Evolutionary conservation across 2,113 vertebrate species (phyloP), one percentile per base, ranked within the genome.

Genomic region (Nesoenas mayeri): DNA sequence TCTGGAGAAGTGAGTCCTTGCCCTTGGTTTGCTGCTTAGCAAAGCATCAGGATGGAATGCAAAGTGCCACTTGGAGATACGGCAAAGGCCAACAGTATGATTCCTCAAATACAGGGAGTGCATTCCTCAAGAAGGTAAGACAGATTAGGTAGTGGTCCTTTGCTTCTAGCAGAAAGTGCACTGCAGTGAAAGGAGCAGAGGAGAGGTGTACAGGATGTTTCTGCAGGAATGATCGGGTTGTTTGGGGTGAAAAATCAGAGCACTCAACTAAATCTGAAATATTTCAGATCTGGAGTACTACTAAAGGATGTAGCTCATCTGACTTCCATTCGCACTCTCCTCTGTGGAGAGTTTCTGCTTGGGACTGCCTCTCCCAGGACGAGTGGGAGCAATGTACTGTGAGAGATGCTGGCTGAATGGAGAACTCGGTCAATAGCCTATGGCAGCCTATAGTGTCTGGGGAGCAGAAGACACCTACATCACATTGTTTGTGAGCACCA

Each of bases 21-120:
- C 6, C 34, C 42, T 83, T 31, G 9, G 10, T 84, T 50, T 85
- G 62, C 57, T 72, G 64, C 66, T 85, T 50, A 69, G 66, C 44
- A 64, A 81, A 87, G 72, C 48, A 64, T 81, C 73, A 75, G 50
- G 65, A 38, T 61, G 89, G 93, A 96, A 97, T 91, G 95, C 11
- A 15, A 75, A 96, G 94, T 91, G 40, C 89, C 91, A 93, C 93
- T 94, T 82, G 54, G 78, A 97, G 91, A 73, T 92, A 86, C 2
- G 54, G 84, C 69, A 91, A 74, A 89, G 34, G 29, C 65, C 64
- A 54, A 4, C 1, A 2, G 51, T 56, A 65, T 24, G 62, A 32
- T 34, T 88, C 72, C 83, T 93, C 57, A 95, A 92, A 95, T 36
- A 92, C 0, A 71, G 12, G 31, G 48, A 96, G 20, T 67, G 56